A percentile compares a stretch with the other conserved stretches of the same genome.
Conservation (phyloP, 2,888 invertebrate species). For the Agrochola macilenta region DNA sequence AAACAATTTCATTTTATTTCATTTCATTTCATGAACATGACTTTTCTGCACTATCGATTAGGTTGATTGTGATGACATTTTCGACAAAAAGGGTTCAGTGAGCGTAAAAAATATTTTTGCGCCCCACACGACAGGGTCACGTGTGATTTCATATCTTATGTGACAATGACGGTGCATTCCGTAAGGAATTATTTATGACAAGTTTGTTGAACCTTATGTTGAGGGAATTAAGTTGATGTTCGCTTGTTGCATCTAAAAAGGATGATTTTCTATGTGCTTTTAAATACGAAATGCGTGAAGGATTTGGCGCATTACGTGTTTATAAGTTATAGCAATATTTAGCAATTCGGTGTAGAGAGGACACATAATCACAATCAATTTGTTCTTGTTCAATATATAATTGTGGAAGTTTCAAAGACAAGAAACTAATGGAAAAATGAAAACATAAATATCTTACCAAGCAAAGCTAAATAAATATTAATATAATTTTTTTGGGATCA, state of each 20-base stretch:
- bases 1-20: too few species aligned
- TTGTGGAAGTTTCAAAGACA: neutral
- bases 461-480: neutral
- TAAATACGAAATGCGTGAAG: conserved; percentile 45
- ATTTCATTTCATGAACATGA: conserved; percentile 22
- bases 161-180: conserved; percentile 74
- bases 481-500: neutral
- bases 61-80: conserved; percentile 55
- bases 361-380: too few species aligned
- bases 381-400: neutral
- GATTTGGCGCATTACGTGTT: conserved; percentile 44
- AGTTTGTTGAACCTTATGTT: conserved; percentile 38
- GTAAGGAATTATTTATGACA: conserved; percentile 37
- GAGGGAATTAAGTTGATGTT: conserved; percentile 17
- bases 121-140: conserved; percentile 67
- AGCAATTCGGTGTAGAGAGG: neutral
- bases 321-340: neutral
- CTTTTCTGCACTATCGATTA: conserved; percentile 52
- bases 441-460: neutral
- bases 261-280: conserved; percentile 52
- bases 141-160: conserved; percentile 69
- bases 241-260: conserved; percentile 15
- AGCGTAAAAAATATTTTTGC: conserved; percentile 68
- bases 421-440: neutral
- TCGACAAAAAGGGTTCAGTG: conserved; percentile 65